A percentile compares a stretch with the other conserved stretches of the same genome.
Evolutionary conservation across 2,797 vertebrate genomes (phyloP).

Genomic region (Craterocephalus amniculus): DNA sequence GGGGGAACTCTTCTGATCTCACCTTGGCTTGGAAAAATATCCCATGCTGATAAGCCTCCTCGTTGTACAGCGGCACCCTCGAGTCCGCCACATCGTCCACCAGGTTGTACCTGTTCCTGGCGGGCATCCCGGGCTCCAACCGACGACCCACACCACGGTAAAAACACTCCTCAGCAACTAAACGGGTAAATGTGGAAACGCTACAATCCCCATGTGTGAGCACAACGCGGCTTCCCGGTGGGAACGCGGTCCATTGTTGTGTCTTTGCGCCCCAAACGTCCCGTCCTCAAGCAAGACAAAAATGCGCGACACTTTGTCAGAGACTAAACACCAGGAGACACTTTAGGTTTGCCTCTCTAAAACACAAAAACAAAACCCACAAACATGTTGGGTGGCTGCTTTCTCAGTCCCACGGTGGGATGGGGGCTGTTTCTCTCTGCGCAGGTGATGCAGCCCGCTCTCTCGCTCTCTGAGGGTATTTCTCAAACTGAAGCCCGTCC

Average conservation of each 20-base stretch:
- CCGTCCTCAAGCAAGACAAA: slow-evolving; percentile 53
- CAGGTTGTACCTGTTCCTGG: slow-evolving; percentile 92
- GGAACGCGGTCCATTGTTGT: slow-evolving; percentile 64
- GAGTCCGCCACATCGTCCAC: slow-evolving; percentile 92
- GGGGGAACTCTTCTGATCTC: slow-evolving; percentile 35
- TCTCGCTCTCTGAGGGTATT: not conserved
- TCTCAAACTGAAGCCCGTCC: slow-evolving; percentile 44
- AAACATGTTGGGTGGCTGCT: not conserved
- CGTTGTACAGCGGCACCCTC: slow-evolving; percentile 90
- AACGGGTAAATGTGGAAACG: not conserved
- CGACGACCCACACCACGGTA: not conserved
- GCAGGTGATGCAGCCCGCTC: slow-evolving; percentile 38
- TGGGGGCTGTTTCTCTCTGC: slow-evolving; percentile 7
- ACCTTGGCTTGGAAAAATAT: slow-evolving; percentile 94
- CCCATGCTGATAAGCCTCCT: slow-evolving; percentile 92
- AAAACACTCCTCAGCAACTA: slow-evolving; percentile 32
- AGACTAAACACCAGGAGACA: slow-evolving; percentile 15
- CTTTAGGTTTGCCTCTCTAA: not conserved
- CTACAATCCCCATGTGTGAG: slow-evolving; percentile 31
- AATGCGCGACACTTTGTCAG: slow-evolving; percentile 19
- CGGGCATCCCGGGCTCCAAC: slow-evolving; percentile 80
- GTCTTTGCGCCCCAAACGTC: slow-evolving; percentile 40
- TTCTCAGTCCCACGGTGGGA: slow-evolving; percentile 6
- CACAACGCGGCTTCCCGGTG: slow-evolving; percentile 23
- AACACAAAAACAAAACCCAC: not conserved